These are phyloP conservation scores for Tachysurus fulvidraco DNA, from an alignment of 2,113 vertebrate genomes.

Conservation along the genomic window DNA sequence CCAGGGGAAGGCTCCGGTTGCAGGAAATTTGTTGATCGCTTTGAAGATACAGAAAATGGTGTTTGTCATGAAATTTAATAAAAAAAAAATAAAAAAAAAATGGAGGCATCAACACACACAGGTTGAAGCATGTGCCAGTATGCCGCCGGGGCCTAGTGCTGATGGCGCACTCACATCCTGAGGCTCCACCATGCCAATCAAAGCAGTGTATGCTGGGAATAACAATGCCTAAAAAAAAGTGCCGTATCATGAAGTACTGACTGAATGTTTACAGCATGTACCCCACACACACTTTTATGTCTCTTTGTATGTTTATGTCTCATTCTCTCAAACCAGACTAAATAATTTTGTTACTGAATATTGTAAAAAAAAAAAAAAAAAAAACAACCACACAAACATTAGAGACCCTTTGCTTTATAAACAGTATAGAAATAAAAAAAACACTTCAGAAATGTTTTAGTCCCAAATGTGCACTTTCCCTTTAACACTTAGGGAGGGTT, in stretches of 20 bases:
- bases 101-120: slow-evolving; percentile 22
- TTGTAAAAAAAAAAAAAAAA: background rate
- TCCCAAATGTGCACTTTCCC: background rate
- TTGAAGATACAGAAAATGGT: slow-evolving; percentile 31
- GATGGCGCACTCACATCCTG: background rate
- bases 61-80: slow-evolving; percentile 9
- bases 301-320: background rate
- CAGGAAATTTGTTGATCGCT: slow-evolving; percentile 26
- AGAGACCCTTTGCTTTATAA: background rate
- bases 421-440: background rate
- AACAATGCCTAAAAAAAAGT: background rate
- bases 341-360: background rate
- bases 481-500: slow-evolving; percentile 12
- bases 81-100: background rate
- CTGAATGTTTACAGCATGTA: background rate
- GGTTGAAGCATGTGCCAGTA: background rate
- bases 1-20: background rate
- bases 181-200: slow-evolving; percentile 34
- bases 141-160: background rate
- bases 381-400: no score
- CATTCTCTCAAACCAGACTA: background rate
- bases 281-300: background rate
- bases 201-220: slow-evolving; percentile 16
- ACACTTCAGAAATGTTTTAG: background rate
- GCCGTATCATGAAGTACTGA: background rate